phyloP scores from a whole-genome alignment of 2,888 invertebrate species.

The Nomada fucata region DNA sequence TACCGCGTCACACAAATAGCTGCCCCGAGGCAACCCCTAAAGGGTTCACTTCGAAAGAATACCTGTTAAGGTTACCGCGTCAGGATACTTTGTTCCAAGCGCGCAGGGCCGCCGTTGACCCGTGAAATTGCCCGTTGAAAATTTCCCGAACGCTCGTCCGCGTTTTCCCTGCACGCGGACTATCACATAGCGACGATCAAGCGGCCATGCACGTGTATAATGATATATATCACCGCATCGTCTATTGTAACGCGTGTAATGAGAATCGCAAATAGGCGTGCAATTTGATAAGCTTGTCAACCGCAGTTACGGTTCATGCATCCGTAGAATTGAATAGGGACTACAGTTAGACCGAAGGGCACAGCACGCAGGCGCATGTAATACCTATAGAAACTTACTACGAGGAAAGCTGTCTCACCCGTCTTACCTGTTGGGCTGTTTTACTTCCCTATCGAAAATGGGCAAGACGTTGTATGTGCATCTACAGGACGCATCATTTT shows the following conservation, averaged over 20 bases:
- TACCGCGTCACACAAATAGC: no score
- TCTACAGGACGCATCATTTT: no score
- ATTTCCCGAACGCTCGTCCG: constrained; percentile 32
- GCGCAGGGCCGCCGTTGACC: constrained; percentile 8
- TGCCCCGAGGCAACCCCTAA: not conserved
- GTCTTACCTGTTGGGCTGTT: no score
- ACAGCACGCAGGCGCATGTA: constrained; percentile 12
- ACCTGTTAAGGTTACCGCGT: not conserved
- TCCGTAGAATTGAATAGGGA: constrained; percentile 74
- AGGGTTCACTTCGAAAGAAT: not conserved
- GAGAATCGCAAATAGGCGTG: constrained; percentile 78
- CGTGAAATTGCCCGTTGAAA: constrained; percentile 48
- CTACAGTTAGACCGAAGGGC: constrained; percentile 74
- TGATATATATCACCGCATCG: constrained; percentile 74
- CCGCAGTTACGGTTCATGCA: constrained; percentile 76
- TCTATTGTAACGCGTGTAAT: constrained; percentile 78
- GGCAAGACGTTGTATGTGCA: no score
- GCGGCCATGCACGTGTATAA: constrained; percentile 50
- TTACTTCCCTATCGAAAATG: no score
- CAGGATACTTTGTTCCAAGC: not conserved
- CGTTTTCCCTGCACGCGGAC: constrained; percentile 16
- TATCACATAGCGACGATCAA: constrained; percentile 1
- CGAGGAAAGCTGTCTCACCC: not conserved
- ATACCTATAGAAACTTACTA: no score
- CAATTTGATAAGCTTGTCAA: constrained; percentile 80